Evolutionary conservation across 2,888 invertebrate genomes (phyloP).

Genomic region (Cantharis rufa): DNA sequence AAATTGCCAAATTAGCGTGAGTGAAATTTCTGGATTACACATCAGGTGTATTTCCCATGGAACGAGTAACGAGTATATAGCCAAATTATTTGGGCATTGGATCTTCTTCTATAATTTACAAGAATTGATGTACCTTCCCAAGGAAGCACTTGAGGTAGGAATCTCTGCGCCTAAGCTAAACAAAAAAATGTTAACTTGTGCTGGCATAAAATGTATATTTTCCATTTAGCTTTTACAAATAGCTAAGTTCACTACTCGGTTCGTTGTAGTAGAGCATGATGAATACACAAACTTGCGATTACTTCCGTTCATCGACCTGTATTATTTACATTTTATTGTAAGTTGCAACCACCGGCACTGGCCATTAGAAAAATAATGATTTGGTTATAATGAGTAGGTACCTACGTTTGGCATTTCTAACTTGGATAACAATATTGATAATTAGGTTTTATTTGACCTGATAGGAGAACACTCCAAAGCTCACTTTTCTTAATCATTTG

Average conservation of each 20-base stretch:
- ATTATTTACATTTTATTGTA: conserved; percentile 16
- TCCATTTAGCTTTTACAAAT: background rate
- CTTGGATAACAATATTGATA: background rate
- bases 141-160: background rate
- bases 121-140: background rate
- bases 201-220: background rate
- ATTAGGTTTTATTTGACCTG: background rate
- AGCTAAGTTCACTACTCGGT: background rate
- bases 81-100: background rate
- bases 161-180: background rate
- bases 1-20: background rate
- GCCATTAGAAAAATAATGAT: conserved; percentile 3
- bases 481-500: background rate
- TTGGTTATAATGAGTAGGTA: background rate
- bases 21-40: background rate
- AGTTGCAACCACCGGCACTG: background rate
- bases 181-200: background rate
- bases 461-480: background rate
- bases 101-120: background rate
- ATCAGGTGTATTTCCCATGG: background rate
- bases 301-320: conserved; percentile 23
- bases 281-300: conserved; percentile 17
- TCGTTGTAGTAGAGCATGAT: conserved; percentile 4
- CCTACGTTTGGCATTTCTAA: background rate
- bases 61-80: too few species aligned